Conservation (phyloP, 2,113 vertebrate species). For the Anseranas semipalmata region DNA sequence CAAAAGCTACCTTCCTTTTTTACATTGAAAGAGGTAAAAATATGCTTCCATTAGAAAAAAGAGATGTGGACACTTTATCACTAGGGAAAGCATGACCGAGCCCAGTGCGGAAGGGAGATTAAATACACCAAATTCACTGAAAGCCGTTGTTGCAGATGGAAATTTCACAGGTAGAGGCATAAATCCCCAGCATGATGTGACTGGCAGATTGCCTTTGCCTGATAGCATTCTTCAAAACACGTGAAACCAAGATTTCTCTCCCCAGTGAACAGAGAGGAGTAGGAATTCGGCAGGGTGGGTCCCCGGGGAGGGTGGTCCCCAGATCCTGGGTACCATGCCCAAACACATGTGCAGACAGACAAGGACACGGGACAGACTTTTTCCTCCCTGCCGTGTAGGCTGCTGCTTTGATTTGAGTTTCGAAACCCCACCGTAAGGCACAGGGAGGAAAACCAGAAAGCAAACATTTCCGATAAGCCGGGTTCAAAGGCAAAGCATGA, state of each 20-base stretch:
- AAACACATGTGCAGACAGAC: fast-evolving
- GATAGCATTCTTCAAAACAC: background rate
- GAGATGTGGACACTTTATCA: background rate
- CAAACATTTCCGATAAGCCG: background rate
- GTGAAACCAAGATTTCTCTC: background rate
- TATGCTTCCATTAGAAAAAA: background rate
- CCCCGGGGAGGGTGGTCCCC: background rate
- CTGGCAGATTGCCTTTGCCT: background rate
- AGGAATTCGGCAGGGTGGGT: background rate
- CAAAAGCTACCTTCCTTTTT: background rate
- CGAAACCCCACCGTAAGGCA: background rate
- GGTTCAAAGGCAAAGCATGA: slow-evolving; percentile 59
- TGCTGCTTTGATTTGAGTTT: slow-evolving; percentile 7
- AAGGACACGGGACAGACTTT: background rate
- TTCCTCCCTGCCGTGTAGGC: background rate
- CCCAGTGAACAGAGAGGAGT: too few relatives aligned
- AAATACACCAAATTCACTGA: background rate
- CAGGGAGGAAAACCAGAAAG: background rate
- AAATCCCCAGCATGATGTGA: background rate
- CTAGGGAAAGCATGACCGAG: background rate
- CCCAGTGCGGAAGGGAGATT: background rate
- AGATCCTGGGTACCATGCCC: background rate
- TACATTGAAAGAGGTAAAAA: background rate
- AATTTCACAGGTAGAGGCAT: background rate
- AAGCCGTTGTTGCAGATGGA: background rate